Evolutionary conservation across 2,888 invertebrate genomes (phyloP).

Genomic region (Tetramorium bicarinatum): DNA sequence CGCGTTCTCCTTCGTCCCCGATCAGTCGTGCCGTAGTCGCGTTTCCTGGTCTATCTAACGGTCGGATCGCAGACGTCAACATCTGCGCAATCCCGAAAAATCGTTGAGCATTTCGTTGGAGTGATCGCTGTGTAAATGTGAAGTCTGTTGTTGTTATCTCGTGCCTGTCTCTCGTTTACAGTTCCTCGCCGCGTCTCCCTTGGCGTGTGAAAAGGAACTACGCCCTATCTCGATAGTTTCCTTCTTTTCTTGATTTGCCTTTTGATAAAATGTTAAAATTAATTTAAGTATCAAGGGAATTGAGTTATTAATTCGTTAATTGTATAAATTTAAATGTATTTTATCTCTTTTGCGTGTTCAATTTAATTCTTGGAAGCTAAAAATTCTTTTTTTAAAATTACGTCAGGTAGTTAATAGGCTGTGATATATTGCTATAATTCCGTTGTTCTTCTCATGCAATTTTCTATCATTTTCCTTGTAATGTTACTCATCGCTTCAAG

Average conservation of each 20-base stretch:
- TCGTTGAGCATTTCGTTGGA: background rate
- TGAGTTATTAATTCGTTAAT: too few species aligned
- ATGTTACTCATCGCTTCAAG: background rate
- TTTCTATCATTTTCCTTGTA: background rate
- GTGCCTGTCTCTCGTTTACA: background rate
- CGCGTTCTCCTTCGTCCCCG: slow-evolving; percentile 10
- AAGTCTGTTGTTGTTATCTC: background rate
- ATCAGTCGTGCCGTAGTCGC: slow-evolving; percentile 11
- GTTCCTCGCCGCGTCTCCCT: background rate
- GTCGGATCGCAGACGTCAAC: background rate
- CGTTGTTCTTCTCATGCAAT: slow-evolving; percentile 11
- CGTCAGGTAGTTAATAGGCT: background rate
- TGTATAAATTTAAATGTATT: background rate
- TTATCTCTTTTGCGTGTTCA: background rate
- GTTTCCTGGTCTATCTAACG: slow-evolving; percentile 4
- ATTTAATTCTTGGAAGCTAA: background rate
- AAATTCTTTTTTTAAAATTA: background rate
- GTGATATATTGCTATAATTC: background rate
- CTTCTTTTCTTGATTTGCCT: background rate
- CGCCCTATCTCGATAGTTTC: background rate
- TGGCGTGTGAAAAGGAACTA: background rate
- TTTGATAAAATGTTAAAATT: too few species aligned
- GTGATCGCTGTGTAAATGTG: slow-evolving; percentile 6
- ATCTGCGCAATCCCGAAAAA: background rate
- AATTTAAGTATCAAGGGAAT: too few species aligned